These are phyloP conservation scores for Cyprinodon tularosa DNA, from an alignment of 2,113 vertebrate genomes.

Conservation along the genomic window DNA sequence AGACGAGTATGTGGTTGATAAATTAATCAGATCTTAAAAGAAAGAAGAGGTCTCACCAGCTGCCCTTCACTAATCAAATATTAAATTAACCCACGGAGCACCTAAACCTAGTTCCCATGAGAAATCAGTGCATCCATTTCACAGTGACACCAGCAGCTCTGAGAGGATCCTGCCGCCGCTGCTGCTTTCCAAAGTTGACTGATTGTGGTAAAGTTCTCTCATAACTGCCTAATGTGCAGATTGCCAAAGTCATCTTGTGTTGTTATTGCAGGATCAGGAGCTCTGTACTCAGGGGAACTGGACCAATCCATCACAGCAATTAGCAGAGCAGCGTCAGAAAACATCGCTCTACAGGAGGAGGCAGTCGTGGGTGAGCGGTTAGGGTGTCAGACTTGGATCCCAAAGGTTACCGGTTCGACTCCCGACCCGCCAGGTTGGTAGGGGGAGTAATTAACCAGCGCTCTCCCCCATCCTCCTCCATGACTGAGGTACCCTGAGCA, in stretches of 20 bases:
- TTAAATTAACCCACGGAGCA: slow-evolving; percentile 28
- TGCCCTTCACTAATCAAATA: slow-evolving; percentile 35
- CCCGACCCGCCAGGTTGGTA: too few relatives aligned
- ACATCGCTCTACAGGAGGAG: slow-evolving; percentile 11
- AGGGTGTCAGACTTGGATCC: too few relatives aligned
- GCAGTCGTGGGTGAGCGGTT: too few relatives aligned
- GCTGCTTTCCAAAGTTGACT: slow-evolving; percentile 13
- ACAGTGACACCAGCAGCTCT: neutral
- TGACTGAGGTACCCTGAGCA: too few relatives aligned
- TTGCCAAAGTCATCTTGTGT: slow-evolving; percentile 43
- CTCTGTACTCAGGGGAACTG: slow-evolving; percentile 41
- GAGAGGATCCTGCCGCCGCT: slow-evolving; percentile 15
- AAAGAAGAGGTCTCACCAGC: neutral
- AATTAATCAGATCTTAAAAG: slow-evolving; percentile 47
- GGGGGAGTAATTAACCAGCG: too few relatives aligned
- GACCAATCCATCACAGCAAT: slow-evolving; percentile 63
- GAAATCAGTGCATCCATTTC: neutral
- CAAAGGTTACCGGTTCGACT: too few relatives aligned
- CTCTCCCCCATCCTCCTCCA: too few relatives aligned
- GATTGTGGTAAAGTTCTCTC: slow-evolving; percentile 30
- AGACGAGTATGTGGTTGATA: slow-evolving; percentile 16
- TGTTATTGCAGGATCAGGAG: slow-evolving; percentile 43
- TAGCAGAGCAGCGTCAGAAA: slow-evolving; percentile 29
- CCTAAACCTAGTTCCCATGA: neutral
- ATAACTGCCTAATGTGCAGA: slow-evolving; percentile 40